A percentile compares a stretch with the other conserved stretches of the same genome.
phyloP scores from a whole-genome alignment of 2,797 vertebrate species.

The Syndactyla subalaris region DNA sequence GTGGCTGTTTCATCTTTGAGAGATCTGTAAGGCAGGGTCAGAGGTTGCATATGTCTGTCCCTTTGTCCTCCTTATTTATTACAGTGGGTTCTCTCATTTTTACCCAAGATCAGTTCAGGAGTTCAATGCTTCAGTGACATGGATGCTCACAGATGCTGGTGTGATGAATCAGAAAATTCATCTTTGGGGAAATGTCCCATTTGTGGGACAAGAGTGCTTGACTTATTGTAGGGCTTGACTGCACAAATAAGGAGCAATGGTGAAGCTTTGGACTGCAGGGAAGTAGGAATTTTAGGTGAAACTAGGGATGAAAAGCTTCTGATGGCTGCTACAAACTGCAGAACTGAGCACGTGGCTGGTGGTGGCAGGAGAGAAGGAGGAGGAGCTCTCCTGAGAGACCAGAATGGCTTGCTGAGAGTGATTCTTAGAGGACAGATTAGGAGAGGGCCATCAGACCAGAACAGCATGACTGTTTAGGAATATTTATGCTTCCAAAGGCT shows the following conservation, averaged over 20 bases:
- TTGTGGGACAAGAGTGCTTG: background rate
- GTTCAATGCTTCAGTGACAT: background rate
- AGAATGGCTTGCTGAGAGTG: background rate
- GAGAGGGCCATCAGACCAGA: background rate
- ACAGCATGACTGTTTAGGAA: accelerated
- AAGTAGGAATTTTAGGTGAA: background rate
- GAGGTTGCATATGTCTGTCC: background rate
- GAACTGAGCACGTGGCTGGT: accelerated
- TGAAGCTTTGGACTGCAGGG: background rate
- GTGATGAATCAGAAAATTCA: background rate
- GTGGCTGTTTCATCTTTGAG: background rate
- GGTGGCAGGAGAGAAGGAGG: background rate
- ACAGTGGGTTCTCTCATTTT: background rate
- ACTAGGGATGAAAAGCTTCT: background rate
- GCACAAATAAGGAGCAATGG: background rate
- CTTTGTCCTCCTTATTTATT: background rate
- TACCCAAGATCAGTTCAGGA: background rate
- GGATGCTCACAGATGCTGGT: background rate
- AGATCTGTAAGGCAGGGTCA: background rate
- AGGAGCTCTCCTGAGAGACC: background rate
- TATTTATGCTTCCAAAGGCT: background rate
- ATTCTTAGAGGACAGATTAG: background rate
- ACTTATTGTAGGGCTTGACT: background rate
- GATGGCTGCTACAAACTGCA: background rate
- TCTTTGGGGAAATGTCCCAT: background rate